Evolutionary conservation across 2,113 vertebrate species (phyloP).

Genomic region (Laticauda laticaudata): DNA sequence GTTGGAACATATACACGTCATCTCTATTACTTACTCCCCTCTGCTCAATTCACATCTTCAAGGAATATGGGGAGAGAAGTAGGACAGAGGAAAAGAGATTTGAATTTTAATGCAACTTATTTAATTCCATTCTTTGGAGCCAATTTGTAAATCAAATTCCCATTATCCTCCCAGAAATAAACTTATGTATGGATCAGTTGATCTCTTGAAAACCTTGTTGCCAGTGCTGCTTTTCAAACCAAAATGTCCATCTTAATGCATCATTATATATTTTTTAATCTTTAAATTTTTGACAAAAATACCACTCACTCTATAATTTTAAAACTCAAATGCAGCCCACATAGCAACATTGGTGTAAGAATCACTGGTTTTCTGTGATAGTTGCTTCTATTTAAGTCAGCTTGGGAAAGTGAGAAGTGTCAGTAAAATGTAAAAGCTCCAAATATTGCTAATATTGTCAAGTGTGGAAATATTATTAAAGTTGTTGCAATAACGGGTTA

Average conservation of each 20-base stretch:
- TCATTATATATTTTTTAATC: no score
- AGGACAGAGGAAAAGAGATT: not conserved
- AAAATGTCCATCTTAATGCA: not conserved
- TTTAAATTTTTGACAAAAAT: not conserved
- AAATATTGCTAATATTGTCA: constrained; percentile 24
- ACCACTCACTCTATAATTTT: not conserved
- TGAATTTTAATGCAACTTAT: not conserved
- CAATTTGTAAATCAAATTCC: not conserved
- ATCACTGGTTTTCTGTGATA: constrained; percentile 13
- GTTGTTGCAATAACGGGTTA: not conserved
- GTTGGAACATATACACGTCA: not conserved
- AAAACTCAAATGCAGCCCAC: not conserved
- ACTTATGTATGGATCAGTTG: not conserved
- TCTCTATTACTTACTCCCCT: not conserved
- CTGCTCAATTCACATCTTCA: not conserved
- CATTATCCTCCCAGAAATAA: not conserved
- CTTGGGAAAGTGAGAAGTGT: constrained; percentile 4
- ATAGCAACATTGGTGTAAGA: constrained; percentile 1
- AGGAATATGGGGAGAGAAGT: not conserved
- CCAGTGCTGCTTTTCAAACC: not conserved
- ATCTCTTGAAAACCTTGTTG: not conserved
- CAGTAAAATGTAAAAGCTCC: constrained; percentile 8
- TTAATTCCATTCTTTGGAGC: not conserved
- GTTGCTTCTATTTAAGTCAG: constrained; percentile 28
- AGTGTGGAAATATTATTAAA: constrained; percentile 14